These are phyloP conservation scores for Plemyria rubiginata DNA, from an alignment of 2,888 invertebrate species.

Conservation along the genomic window DNA sequence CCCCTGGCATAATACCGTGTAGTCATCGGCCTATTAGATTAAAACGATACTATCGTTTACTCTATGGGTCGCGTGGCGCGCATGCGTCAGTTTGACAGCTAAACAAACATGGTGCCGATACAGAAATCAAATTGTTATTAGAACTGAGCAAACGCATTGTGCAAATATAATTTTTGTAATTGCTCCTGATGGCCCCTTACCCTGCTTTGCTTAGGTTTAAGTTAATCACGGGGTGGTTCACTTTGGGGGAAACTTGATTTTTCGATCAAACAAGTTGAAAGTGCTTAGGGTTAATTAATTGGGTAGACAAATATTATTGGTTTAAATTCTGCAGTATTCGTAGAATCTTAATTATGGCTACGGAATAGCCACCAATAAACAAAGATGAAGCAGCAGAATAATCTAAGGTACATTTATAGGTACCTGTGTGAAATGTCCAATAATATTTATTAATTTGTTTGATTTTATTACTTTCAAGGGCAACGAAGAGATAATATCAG, in stretches of 20 bases:
- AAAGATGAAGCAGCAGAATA: no score
- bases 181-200: slow-evolving; percentile 58
- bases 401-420: no score
- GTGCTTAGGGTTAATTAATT: slow-evolving; percentile 39
- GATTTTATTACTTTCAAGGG: no score
- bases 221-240: slow-evolving; percentile 50
- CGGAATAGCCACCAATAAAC: no score
- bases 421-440: no score
- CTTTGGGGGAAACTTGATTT: slow-evolving; percentile 57
- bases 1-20: slow-evolving; percentile 54
- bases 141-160: slow-evolving; percentile 71
- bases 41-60: slow-evolving; percentile 55
- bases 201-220: slow-evolving; percentile 60
- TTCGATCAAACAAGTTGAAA: slow-evolving; percentile 52
- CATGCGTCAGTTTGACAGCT: slow-evolving; percentile 76
- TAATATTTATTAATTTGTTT: no score
- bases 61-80: slow-evolving; percentile 66
- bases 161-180: slow-evolving; percentile 81
- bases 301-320: slow-evolving; percentile 25
- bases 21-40: slow-evolving; percentile 68
- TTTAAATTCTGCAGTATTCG: not conserved
- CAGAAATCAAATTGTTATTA: slow-evolving; percentile 78
- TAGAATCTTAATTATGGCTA: no score
- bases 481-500: no score
- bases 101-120: slow-evolving; percentile 79